These are phyloP conservation scores for Catharus fuscescens DNA, from an alignment of 2,113 vertebrate genomes.

Conservation along the genomic window DNA sequence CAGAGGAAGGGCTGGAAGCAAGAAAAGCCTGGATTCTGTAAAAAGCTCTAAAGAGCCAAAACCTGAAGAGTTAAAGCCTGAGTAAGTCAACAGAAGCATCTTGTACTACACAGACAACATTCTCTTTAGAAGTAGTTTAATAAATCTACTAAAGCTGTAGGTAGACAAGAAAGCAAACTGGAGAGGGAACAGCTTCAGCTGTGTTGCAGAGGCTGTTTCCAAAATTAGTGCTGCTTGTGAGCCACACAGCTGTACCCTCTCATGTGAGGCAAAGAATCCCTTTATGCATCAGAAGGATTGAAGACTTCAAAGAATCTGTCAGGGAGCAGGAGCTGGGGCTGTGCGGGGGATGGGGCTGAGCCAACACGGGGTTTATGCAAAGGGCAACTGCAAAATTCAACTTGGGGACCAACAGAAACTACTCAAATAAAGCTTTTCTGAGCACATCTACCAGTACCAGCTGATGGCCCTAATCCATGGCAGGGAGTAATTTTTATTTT, in stretches of 20 bases:
- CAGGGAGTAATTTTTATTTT: neutral
- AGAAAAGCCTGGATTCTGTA: neutral
- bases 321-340: conserved; percentile 9
- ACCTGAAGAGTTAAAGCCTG: conserved; percentile 65
- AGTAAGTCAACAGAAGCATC: conserved; percentile 66
- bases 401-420: neutral
- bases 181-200: conserved; percentile 28
- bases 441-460: neutral
- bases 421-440: neutral
- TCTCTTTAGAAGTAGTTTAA: neutral
- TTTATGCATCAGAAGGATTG: conserved; percentile 44
- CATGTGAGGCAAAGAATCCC: conserved; percentile 58
- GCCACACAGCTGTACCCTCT: conserved; percentile 60
- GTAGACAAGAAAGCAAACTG: neutral
- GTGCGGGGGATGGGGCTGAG: neutral
- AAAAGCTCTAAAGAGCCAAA: neutral
- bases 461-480: neutral
- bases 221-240: conserved; percentile 63
- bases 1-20: conserved; percentile 33
- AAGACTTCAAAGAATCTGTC: conserved; percentile 56
- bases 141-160: conserved; percentile 5
- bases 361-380: neutral
- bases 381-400: neutral
- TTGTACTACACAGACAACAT: neutral
- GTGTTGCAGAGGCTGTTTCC: conserved; percentile 52